phyloP scores from a whole-genome alignment of 2,888 invertebrate genomes.

The Dolichomitus sp. region DNA sequence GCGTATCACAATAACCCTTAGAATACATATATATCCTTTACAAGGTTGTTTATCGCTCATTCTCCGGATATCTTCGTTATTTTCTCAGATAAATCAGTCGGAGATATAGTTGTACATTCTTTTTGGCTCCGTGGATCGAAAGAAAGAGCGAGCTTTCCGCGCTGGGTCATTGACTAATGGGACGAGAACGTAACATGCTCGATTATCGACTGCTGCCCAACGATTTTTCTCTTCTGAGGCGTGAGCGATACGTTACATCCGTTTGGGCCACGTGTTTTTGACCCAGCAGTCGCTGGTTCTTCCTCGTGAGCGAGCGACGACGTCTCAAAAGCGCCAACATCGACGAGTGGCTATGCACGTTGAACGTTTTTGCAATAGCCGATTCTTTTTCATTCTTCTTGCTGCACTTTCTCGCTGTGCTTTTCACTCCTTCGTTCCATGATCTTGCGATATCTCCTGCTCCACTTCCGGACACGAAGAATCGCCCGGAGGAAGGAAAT shows the following conservation, averaged over 20 bases:
- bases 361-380: constrained; percentile 19
- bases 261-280: constrained; percentile 29
- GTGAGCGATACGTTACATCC: constrained; percentile 43
- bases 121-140: constrained; percentile 10
- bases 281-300: neutral
- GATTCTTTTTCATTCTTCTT: constrained; percentile 21
- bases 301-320: constrained; percentile 6
- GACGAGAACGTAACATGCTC: constrained; percentile 31
- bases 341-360: constrained; percentile 13
- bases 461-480: constrained; percentile 24
- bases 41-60: neutral
- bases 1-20: no score
- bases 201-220: constrained; percentile 43
- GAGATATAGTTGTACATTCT: constrained; percentile 3
- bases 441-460: neutral
- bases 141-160: constrained; percentile 33
- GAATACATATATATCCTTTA: neutral
- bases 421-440: constrained; percentile 27
- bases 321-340: constrained; percentile 3
- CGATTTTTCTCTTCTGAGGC: constrained; percentile 40
- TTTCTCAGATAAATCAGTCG: constrained; percentile 30
- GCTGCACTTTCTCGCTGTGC: neutral
- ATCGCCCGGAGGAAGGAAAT: constrained; percentile 39
- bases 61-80: neutral
- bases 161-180: constrained; percentile 53